phyloP scores from a whole-genome alignment of 2,888 invertebrate genomes.

The Epirrhoe tristata region DNA sequence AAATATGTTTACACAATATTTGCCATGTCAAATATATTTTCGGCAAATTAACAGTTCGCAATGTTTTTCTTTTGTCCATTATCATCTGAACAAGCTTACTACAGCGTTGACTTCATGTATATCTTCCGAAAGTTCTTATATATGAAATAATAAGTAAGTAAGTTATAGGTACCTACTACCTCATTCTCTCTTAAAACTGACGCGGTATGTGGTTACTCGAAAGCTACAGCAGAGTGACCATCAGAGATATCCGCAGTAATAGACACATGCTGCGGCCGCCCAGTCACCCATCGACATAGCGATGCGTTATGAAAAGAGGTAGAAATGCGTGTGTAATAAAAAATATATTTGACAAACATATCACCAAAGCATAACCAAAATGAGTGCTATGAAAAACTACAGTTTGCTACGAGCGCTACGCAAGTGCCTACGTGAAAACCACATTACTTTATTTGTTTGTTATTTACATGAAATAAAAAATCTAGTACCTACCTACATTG shows the following conservation, averaged over 20 bases:
- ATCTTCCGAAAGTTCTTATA: too few relatives aligned
- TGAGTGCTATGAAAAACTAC: not conserved
- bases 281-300: not conserved
- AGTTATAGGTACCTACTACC: too few relatives aligned
- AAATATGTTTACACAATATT: too few relatives aligned
- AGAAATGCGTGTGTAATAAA: not conserved
- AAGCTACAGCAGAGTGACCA: conserved; percentile 16
- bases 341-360: not conserved
- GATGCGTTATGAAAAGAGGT: conserved; percentile 1
- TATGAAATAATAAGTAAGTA: too few relatives aligned
- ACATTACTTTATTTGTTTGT: not conserved
- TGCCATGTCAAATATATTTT: too few relatives aligned
- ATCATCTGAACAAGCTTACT: too few relatives aligned
- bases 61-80: too few relatives aligned
- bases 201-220: not conserved
- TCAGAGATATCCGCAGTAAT: conserved; percentile 23
- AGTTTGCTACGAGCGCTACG: conserved; percentile 19
- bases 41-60: too few relatives aligned
- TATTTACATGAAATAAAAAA: not conserved
- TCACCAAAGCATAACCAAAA: too few relatives aligned
- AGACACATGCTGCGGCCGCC: conserved; percentile 41
- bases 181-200: not conserved
- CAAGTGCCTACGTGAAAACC: conserved; percentile 4
- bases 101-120: too few relatives aligned
- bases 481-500: too few relatives aligned